These are phyloP conservation scores for Mermis nigrescens DNA, from an alignment of 2,888 invertebrate genomes.

Conservation along the genomic window DNA sequence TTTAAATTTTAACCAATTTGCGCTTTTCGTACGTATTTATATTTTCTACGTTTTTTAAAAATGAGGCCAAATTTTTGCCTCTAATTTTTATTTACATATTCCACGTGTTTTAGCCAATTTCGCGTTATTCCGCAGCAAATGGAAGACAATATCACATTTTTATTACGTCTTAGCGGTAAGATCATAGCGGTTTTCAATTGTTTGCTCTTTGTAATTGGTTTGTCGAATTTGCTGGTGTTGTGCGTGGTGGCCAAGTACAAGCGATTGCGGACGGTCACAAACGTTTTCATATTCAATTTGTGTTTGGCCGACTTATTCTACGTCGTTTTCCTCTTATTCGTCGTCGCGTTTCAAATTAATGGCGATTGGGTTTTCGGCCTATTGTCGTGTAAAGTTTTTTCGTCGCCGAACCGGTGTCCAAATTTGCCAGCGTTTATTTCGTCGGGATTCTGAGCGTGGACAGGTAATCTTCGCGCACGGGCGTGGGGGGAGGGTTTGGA, in stretches of 20 bases:
- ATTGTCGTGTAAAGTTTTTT: constrained; percentile 5
- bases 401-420: constrained; percentile 6
- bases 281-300: constrained; percentile 12
- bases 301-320: constrained; percentile 9
- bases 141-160: no score
- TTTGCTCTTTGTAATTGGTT: constrained; percentile 1
- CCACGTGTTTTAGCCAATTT: no score
- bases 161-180: not conserved
- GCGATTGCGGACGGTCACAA: constrained; percentile 5
- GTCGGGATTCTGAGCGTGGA: constrained; percentile 8
- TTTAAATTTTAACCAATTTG: no score
- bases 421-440: constrained; percentile 11
- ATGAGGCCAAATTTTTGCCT: no score
- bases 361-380: constrained; percentile 8
- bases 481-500: no score
- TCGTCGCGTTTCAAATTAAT: not conserved
- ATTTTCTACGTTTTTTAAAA: no score
- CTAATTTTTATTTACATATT: no score
- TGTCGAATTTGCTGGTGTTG: constrained; percentile 6
- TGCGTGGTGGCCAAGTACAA: not conserved
- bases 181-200: not conserved
- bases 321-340: not conserved
- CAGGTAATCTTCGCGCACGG: constrained; percentile 6
- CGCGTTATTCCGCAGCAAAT: no score
- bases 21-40: no score